phyloP scores from a whole-genome alignment of 2,888 invertebrate species.

The Chrysomela aeneicollis region DNA sequence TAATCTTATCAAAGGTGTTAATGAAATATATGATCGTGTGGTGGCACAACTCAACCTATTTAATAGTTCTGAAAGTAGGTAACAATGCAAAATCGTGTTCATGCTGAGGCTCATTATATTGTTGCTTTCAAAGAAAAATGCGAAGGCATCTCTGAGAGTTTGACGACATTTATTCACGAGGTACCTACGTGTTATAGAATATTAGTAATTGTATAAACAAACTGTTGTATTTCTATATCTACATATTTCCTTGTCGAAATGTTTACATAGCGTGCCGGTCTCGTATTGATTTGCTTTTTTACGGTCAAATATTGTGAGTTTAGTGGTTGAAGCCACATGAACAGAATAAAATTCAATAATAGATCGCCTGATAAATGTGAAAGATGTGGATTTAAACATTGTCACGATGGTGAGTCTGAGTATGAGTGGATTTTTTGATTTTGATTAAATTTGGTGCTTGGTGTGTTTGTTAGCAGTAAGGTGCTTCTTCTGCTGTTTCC shows the following conservation, averaged over 20 bases:
- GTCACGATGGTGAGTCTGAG: no score
- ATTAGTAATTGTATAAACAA: slow-evolving; percentile 13
- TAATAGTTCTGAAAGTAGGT: slow-evolving; percentile 6
- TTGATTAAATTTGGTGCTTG: no score
- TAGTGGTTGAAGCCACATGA: not conserved
- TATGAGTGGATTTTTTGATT: no score
- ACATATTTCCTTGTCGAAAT: slow-evolving; percentile 26
- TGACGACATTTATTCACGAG: not conserved
- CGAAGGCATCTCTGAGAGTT: not conserved
- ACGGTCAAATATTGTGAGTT: slow-evolving; percentile 1
- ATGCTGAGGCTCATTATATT: not conserved
- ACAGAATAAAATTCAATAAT: not conserved
- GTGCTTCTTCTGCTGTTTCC: no score
- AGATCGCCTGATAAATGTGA: no score
- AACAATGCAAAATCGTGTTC: slow-evolving; percentile 4
- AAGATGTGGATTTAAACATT: no score
- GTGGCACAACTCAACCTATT: slow-evolving; percentile 5
- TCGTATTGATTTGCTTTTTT: slow-evolving; percentile 4
- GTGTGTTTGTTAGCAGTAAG: no score
- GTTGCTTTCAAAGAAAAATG: not conserved
- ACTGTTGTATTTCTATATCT: slow-evolving; percentile 13
- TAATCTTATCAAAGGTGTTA: slow-evolving; percentile 21
- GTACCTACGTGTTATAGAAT: not conserved
- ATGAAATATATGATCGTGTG: slow-evolving; percentile 7
- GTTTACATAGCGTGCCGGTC: not conserved